Conservation (phyloP, 1,140 invertebrate genomes). For the Marisa cornuarietis region DNA sequence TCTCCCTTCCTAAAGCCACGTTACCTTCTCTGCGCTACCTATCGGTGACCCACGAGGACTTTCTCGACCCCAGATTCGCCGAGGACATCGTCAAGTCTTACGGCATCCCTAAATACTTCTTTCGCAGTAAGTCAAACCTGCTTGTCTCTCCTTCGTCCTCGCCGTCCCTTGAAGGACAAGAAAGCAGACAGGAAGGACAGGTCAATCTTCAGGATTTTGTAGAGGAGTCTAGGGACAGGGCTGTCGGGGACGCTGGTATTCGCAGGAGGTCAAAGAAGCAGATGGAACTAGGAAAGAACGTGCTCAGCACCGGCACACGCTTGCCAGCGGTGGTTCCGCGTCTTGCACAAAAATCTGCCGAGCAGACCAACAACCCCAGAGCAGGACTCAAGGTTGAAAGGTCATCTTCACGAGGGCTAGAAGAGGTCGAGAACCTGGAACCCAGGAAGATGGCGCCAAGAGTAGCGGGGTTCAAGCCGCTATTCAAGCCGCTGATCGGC, state of each 20-base stretch:
- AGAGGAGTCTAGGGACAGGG: not conserved
- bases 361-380: not conserved
- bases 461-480: not conserved
- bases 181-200: not conserved
- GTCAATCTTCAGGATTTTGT: not conserved
- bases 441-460: not conserved
- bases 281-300: not conserved
- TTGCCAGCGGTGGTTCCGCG: not conserved
- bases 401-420: not conserved
- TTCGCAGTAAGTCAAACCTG: constrained; percentile 23
- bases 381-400: no score
- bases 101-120: constrained; percentile 22
- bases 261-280: not conserved
- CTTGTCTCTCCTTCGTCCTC: not conserved
- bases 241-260: not conserved
- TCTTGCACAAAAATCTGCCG: not conserved
- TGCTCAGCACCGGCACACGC: not conserved
- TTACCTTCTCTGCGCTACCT: constrained; percentile 14
- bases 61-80: constrained; percentile 23
- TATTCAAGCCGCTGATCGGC: constrained; percentile 22
- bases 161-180: no score
- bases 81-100: constrained; percentile 22
- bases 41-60: constrained; percentile 21
- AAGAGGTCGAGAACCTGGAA: not conserved
- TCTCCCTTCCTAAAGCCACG: constrained; percentile 14